Evolutionary conservation across 2,113 vertebrate genomes (phyloP).

Genomic region (Ellobius talpinus): DNA sequence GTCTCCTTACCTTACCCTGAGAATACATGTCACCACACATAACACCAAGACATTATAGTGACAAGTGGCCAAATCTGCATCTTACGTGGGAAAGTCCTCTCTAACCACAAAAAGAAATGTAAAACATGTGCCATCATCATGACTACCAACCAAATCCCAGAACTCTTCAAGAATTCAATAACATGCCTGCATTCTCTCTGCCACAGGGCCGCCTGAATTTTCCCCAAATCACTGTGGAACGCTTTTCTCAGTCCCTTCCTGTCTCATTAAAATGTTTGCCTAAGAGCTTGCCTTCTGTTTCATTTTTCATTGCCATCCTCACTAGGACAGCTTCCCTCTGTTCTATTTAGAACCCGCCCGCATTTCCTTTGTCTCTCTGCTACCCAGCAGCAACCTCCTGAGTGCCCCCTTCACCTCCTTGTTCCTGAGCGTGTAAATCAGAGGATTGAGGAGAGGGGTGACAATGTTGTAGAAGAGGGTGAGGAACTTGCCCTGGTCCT

Average conservation of each 20-base stretch:
- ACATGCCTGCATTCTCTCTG: not conserved
- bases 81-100: too few species aligned
- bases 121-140: not conserved
- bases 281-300: too few species aligned
- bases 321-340: not conserved
- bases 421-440: constrained; percentile 22
- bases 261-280: not conserved
- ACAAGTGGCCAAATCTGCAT: too few species aligned
- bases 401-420: constrained; percentile 1
- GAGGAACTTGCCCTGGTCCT: constrained; percentile 67
- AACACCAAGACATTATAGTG: too few species aligned
- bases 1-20: not conserved
- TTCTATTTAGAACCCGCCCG: not conserved
- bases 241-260: not conserved
- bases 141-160: not conserved
- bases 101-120: not conserved
- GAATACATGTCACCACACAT: not conserved
- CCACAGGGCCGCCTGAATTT: not conserved
- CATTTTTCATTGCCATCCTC: not conserved
- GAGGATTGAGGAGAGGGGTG: constrained; percentile 4
- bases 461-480: constrained; percentile 1
- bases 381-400: not conserved
- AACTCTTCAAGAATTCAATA: not conserved
- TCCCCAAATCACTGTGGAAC: not conserved
- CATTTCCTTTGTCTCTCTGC: not conserved